Base-by-base conservation (phyloP, 92 coral and sea anemone genomes). In the Epizoanthus stellaris region DNA sequence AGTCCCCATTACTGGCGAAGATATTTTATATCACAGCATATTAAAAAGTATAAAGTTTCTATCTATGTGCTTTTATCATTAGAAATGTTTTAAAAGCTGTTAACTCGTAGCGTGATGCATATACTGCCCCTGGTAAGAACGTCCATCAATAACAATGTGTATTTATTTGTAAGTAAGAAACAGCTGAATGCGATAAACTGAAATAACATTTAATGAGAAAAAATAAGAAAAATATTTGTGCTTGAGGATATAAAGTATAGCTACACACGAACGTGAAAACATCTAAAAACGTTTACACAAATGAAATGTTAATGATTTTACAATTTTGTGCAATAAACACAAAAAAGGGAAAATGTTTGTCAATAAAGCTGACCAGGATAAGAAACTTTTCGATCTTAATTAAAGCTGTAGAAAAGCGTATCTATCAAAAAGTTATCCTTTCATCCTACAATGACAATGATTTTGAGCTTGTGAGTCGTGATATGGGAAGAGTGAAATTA, bases 11-110 rank as follows among this genome's bases (percentile, higher is more conserved):
- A 13, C 34, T 67, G 3, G 45, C 72, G 49, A 16, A 19, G 16
- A 25, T 67, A 43, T 38, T 19, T 34, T 52, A 49, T 74, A 23
- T 52, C 56, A 49, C 63, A 71, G 17, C 25, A 74, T 54, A 13
- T 15, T 52, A 36, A 56, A 75, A 75, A 25, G 23, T 49, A 38
- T 47, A 52, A 17, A 36, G 34, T 58, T 12, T 30, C 4, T 15
- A 58, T n/a, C 10, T 52, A 12, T 42, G 4, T 21, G 67, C 45
- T 40, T n/a, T 42, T 61, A 19, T 53, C 23, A 62, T 79, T 79
- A 63, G 73, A 52, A 76, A 59, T 76, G 42, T 63, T 79, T 70
- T 40, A 79, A 79, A 62, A 42, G 54, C 39, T 64, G 25, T 62
- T 20, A 79, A 62, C 42, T 62, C 21, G 12, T 21, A 39, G 59